Evolutionary conservation across 1,140 invertebrate genomes (phyloP).

Genomic region (Saccostrea glomerata): DNA sequence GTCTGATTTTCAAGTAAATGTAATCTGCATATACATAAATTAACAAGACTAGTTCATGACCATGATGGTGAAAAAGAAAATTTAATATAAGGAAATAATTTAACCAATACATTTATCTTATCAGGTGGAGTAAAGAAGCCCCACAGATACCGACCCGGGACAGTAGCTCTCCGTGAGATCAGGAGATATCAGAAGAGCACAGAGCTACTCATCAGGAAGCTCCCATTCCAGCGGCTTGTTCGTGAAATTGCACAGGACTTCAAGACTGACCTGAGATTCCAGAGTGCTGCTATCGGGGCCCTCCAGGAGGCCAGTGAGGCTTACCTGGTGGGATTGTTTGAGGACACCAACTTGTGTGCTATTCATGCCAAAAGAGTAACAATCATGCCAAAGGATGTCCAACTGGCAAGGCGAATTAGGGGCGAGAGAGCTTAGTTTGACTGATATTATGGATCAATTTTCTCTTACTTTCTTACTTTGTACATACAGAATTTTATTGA

Average conservation of each 20-base stretch:
- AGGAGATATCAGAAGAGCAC: constrained; percentile 92
- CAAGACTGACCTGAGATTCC: constrained; percentile 83
- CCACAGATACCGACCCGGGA: constrained; percentile 83
- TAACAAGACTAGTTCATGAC: too few species aligned
- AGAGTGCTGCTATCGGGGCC: constrained; percentile 80
- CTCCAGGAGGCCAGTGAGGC: constrained; percentile 92
- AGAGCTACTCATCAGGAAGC: constrained; percentile 89
- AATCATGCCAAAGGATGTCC: constrained; percentile 98
- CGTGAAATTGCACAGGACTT: constrained; percentile 92
- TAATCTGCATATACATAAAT: too few species aligned
- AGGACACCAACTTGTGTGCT: constrained; percentile 96
- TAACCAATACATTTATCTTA: neutral
- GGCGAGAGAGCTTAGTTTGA: constrained; percentile 71
- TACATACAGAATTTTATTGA: too few species aligned
- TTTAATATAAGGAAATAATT: too few species aligned
- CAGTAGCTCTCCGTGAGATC: constrained; percentile 91
- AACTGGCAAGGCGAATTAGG: constrained; percentile 80
- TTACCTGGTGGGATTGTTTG: constrained; percentile 91
- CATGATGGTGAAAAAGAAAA: too few species aligned
- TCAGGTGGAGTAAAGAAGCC: constrained; percentile 82
- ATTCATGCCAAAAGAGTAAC: constrained; percentile 97
- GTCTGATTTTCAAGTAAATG: too few species aligned
- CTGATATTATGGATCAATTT: too few species aligned
- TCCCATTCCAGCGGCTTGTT: constrained; percentile 91
- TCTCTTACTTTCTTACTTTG: too few species aligned